Evolutionary conservation across 1,140 invertebrate species (phyloP).

Genomic region (Stegodyphus mimosarum): DNA sequence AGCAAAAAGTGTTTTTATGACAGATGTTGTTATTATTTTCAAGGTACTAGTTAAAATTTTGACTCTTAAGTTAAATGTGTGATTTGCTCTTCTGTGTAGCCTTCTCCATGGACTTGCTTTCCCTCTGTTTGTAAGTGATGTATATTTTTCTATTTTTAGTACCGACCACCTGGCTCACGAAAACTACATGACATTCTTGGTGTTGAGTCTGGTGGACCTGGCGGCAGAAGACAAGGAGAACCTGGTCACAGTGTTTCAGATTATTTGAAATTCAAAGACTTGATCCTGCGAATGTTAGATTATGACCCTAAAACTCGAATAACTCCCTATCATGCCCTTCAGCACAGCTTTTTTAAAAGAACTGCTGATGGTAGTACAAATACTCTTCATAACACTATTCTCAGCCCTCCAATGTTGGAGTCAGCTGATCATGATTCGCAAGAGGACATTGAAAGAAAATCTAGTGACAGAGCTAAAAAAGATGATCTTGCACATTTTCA

Average conservation of each 20-base stretch:
- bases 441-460: conserved; percentile 27
- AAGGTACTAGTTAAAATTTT: background rate
- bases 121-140: too few species aligned
- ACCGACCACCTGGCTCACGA: conserved; percentile 74
- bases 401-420: conserved; percentile 73
- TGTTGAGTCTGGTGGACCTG: conserved; percentile 94
- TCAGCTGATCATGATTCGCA: conserved; percentile 20
- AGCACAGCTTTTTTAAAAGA: conserved; percentile 95
- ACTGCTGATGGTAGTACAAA: conserved; percentile 94
- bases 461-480: conserved; percentile 28
- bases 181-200: conserved; percentile 72
- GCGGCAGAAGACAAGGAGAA: conserved; percentile 88
- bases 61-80: too few species aligned
- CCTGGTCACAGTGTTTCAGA: conserved; percentile 95
- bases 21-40: too few species aligned
- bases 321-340: conserved; percentile 96
- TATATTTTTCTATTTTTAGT: conserved; percentile 67
- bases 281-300: conserved; percentile 96
- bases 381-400: conserved; percentile 77
- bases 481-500: conserved; percentile 41
- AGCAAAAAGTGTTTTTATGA: too few species aligned
- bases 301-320: conserved; percentile 97
- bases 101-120: too few species aligned
- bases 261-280: conserved; percentile 99
- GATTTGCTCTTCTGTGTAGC: too few species aligned